A percentile compares a stretch with the other conserved stretches of the same genome.
Evolutionary conservation across 2,797 vertebrate genomes (phyloP).

Genomic region (Cossypha caffra): DNA sequence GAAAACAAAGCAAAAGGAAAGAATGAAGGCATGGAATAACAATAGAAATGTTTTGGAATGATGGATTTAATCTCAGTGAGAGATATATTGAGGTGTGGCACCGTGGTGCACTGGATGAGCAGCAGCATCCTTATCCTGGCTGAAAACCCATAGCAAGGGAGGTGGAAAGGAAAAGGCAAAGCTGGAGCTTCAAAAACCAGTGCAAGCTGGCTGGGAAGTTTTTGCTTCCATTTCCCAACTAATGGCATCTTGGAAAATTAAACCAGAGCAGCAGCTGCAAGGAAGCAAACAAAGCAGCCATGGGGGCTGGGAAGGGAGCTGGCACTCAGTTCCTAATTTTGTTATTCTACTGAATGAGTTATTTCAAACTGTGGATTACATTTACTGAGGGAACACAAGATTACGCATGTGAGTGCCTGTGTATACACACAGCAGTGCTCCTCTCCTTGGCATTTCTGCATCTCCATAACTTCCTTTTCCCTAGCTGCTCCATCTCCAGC

Average conservation of each 20-base stretch:
- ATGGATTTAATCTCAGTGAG: background rate
- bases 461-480: background rate
- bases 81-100: background rate
- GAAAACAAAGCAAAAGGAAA: background rate
- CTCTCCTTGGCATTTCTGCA: background rate
- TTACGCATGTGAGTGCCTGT: accelerated
- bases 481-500: background rate
- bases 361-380: slow-evolving; percentile 47
- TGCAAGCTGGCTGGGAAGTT: background rate
- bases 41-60: background rate
- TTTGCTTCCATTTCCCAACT: background rate
- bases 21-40: background rate
- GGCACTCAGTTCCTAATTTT: slow-evolving; percentile 25
- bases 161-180: background rate
- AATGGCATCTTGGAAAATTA: slow-evolving; percentile 43
- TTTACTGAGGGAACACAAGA: background rate
- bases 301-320: background rate
- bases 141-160: background rate
- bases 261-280: slow-evolving; percentile 53
- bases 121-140: background rate
- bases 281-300: slow-evolving; percentile 28
- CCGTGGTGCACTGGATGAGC: background rate
- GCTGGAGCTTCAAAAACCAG: background rate
- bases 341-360: slow-evolving; percentile 53
- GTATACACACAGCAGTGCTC: background rate